Conservation (phyloP, 2,888 invertebrate genomes). For the Mesodorylaimus sp. region DNA sequence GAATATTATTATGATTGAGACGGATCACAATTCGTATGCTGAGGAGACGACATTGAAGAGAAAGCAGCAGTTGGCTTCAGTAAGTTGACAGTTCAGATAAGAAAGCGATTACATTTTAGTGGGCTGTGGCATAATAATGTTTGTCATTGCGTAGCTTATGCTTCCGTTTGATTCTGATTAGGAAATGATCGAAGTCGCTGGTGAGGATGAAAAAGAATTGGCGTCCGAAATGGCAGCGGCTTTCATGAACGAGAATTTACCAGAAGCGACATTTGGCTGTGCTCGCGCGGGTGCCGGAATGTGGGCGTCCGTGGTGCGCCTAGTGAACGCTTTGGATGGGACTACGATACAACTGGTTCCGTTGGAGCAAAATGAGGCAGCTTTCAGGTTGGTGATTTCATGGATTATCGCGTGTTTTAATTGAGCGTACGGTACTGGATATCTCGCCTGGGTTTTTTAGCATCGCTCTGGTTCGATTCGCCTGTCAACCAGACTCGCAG, state of each 20-base stretch:
- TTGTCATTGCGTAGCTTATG: not conserved
- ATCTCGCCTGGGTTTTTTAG: conserved; percentile 15
- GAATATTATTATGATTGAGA: conserved; percentile 74
- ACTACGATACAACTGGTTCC: conserved; percentile 54
- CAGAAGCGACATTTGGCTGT: conserved; percentile 80
- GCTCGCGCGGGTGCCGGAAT: conserved; percentile 80
- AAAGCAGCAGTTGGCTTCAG: conserved; percentile 83
- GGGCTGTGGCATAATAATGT: not conserved
- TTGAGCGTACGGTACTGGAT: not conserved
- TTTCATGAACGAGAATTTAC: conserved; percentile 76
- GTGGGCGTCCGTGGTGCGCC: conserved; percentile 64
- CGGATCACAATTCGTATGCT: conserved; percentile 94
- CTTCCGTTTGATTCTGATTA: conserved; percentile 14
- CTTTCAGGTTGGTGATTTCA: conserved; percentile 46
- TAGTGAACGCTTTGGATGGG: conserved; percentile 65
- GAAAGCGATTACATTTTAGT: not conserved
- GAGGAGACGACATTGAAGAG: conserved; percentile 83
- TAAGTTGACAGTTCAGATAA: no score
- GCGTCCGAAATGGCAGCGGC: conserved; percentile 95
- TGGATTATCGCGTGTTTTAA: not conserved
- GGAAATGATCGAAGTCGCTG: conserved; percentile 92
- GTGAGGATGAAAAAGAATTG: conserved; percentile 78
- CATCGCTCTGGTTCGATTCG: conserved; percentile 57
- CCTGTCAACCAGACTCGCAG: conserved; percentile 43
- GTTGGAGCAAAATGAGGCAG: conserved; percentile 87